Evolutionary conservation across 2,113 vertebrate genomes (phyloP).

Genomic region (Aix galericulata): DNA sequence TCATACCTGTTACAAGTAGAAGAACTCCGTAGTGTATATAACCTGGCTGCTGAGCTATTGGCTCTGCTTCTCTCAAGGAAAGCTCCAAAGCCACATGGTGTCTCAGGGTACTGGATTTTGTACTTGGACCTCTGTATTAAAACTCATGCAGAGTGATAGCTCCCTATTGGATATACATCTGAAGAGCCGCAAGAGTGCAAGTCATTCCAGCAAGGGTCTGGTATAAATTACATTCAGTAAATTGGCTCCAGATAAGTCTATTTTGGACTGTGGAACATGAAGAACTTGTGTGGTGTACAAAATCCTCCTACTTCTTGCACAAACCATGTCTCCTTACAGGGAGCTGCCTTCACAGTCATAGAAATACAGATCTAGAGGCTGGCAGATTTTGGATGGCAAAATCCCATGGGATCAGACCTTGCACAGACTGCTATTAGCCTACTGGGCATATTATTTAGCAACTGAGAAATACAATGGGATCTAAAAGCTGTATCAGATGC

Average conservation of each 20-base stretch:
- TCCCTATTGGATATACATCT: slow-evolving; percentile 72
- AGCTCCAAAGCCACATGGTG: slow-evolving; percentile 12
- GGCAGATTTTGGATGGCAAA: background rate
- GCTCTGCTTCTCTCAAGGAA: slow-evolving; percentile 28
- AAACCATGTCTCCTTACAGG: background rate
- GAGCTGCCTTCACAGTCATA: background rate
- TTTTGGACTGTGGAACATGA: slow-evolving; percentile 67
- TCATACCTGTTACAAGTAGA: slow-evolving; percentile 29
- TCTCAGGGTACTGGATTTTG: slow-evolving; percentile 39
- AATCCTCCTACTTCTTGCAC: slow-evolving; percentile 15
- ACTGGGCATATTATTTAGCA: background rate
- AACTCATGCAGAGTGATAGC: slow-evolving; percentile 11
- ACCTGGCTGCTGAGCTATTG: slow-evolving; percentile 35
- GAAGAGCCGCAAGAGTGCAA: slow-evolving; percentile 57
- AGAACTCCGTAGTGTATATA: background rate
- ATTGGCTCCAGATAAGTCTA: slow-evolving; percentile 75
- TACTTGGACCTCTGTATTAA: slow-evolving; percentile 4
- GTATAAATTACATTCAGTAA: slow-evolving; percentile 70
- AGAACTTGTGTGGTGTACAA: slow-evolving; percentile 49
- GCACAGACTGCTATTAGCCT: background rate
- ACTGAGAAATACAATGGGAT: background rate
- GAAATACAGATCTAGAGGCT: background rate
- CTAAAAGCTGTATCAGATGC: background rate
- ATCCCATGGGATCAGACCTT: background rate
- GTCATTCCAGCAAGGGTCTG: slow-evolving; percentile 69